A percentile compares a stretch with the other conserved stretches of the same genome.
Evolutionary conservation across 92 coral and sea anemone species (phyloP).

Genomic region (Epizoanthus fatuus): DNA sequence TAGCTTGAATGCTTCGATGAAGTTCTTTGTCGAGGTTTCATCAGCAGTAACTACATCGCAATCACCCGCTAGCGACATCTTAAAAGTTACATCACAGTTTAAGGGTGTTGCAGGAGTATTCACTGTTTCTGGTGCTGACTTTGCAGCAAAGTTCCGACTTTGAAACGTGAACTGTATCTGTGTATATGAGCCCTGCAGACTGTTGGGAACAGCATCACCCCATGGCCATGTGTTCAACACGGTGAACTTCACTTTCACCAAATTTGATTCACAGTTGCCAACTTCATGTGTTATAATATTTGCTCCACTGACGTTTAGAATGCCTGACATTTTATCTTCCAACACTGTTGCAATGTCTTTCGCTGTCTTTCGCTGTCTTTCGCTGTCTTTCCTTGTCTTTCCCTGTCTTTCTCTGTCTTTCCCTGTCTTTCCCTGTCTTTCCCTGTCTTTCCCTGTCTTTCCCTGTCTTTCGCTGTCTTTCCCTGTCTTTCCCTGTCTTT

Average conservation of each 20-base stretch:
- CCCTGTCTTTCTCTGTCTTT: too few species aligned
- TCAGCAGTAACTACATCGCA: conserved; percentile 6
- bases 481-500: too few species aligned
- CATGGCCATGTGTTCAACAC: not conserved
- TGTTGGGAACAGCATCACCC: not conserved
- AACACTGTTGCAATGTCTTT: conserved; percentile 11
- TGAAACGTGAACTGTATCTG: conserved; percentile 10
- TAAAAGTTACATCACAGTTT: conserved; percentile 33
- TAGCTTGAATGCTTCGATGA: conserved; percentile 37
- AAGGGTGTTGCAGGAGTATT: not conserved
- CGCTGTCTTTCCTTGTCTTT: too few species aligned
- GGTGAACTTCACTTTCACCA: conserved; percentile 11
- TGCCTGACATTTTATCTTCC: not conserved
- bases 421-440: too few species aligned
- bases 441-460: too few species aligned
- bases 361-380: too few species aligned
- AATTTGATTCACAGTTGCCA: not conserved
- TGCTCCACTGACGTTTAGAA: not conserved
- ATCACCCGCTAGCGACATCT: conserved; percentile 17
- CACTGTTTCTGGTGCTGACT: conserved; percentile 23
- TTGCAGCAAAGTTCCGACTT: conserved; percentile 1
- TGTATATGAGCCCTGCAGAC: not conserved
- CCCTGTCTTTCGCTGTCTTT: too few species aligned
- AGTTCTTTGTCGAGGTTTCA: conserved; percentile 20
- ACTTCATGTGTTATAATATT: not conserved